Percentiles rank a stretch among this genome's conserved stretches.
Evolutionary conservation across 1,140 invertebrate genomes (phyloP).

Genomic region (Eulimnadia texana): DNA sequence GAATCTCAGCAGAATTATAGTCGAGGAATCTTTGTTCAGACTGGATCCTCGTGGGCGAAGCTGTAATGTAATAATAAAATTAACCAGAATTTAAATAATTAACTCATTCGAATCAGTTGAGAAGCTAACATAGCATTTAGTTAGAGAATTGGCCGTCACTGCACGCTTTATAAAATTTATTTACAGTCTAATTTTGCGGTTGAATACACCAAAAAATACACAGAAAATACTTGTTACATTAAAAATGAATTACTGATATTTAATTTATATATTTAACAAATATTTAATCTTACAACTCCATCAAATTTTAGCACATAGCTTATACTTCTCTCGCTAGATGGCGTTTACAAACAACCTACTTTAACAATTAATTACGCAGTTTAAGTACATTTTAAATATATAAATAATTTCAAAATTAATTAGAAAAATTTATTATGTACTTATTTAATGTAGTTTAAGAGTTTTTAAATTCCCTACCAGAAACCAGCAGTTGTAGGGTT

Average conservation of each 20-base stretch:
- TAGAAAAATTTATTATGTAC: background rate
- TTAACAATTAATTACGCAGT: background rate
- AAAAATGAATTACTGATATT: background rate
- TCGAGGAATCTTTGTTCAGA: background rate
- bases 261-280: background rate
- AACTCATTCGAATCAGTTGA: too few species aligned
- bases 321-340: background rate
- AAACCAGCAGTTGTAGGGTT: constrained; percentile 10
- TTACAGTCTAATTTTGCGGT: too few species aligned
- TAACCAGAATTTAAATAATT: too few species aligned
- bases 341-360: background rate
- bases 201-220: too few species aligned
- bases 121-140: too few species aligned
- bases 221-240: too few species aligned
- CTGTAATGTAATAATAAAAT: background rate
- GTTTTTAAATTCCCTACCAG: too few species aligned
- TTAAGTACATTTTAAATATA: background rate
- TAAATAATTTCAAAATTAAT: background rate
- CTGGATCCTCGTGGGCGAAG: background rate
- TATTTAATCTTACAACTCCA: background rate
- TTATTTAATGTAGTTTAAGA: too few species aligned
- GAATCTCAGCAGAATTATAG: constrained; percentile 37
- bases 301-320: background rate
- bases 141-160: too few species aligned
- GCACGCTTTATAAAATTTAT: too few species aligned